These are phyloP conservation scores for Brevipalpus yothersi DNA, from an alignment of 1,140 invertebrate genomes.

Conservation along the genomic window DNA sequence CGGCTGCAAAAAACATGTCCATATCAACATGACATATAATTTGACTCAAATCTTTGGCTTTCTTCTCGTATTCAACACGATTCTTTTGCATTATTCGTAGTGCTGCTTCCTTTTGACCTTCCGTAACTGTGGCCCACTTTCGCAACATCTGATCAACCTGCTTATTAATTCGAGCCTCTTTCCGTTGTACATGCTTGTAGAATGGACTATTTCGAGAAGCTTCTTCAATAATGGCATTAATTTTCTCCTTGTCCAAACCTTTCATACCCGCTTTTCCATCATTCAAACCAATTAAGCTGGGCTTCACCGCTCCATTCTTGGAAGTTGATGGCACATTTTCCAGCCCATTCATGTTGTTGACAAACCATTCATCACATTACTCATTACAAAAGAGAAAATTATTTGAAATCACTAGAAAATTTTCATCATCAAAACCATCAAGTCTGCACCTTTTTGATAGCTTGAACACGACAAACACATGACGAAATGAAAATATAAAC, in stretches of 20 bases:
- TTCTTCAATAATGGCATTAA: conserved; percentile 32
- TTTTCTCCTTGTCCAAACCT: conserved; percentile 28
- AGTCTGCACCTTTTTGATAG: too few relatives aligned
- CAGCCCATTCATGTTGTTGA: too few relatives aligned
- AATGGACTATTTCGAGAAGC: conserved; percentile 31
- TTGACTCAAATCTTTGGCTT: conserved; percentile 21
- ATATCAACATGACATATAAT: conserved; percentile 37
- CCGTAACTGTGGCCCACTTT: conserved; percentile 17
- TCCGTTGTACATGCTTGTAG: conserved; percentile 26
- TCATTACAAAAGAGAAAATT: too few relatives aligned
- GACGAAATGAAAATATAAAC: too few relatives aligned
- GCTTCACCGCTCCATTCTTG: neutral
- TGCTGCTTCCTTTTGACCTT: conserved; percentile 18
- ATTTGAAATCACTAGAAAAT: too few relatives aligned
- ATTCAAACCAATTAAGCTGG: conserved; percentile 3
- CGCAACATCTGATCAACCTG: conserved; percentile 23
- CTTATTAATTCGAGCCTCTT: conserved; percentile 22
- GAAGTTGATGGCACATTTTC: neutral
- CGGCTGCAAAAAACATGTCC: conserved; percentile 39
- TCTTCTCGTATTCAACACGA: conserved; percentile 5
- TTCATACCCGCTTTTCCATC: conserved; percentile 29
- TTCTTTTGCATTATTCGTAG: conserved; percentile 16
- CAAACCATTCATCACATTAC: too few relatives aligned
- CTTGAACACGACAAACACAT: too few relatives aligned
- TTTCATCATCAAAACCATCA: too few relatives aligned